These are phyloP conservation scores for Stegodyphus dumicola DNA, from an alignment of 1,140 invertebrate genomes.

Conservation along the genomic window DNA sequence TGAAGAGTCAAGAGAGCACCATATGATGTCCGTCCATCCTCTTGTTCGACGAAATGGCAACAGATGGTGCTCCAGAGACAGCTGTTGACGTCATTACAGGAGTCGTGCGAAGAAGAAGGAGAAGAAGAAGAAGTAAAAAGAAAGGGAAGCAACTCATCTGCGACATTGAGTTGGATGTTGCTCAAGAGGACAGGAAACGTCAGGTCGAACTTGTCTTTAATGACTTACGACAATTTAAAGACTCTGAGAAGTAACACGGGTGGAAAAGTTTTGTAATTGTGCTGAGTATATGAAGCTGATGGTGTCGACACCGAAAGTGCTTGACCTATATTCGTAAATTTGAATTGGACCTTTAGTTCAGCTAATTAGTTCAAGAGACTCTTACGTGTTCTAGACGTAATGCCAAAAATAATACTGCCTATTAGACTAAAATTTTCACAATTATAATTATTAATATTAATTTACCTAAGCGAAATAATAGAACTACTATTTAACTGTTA, in stretches of 20 bases:
- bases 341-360: no score
- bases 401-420: no score
- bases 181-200: slow-evolving; percentile 8
- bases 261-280: not conserved
- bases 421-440: no score
- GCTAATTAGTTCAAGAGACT: no score
- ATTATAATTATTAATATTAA: no score
- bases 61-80: slow-evolving; percentile 23
- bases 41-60: slow-evolving; percentile 41
- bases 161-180: slow-evolving; percentile 5
- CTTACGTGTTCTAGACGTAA: no score
- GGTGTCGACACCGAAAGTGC: no score
- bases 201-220: slow-evolving; percentile 12
- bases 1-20: not conserved
- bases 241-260: not conserved
- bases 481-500: no score
- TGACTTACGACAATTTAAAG: slow-evolving; percentile 29
- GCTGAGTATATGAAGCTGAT: not conserved
- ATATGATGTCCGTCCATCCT: not conserved
- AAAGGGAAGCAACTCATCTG: slow-evolving; percentile 1
- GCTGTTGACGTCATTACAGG: slow-evolving; percentile 42
- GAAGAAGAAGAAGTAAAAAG: not conserved
- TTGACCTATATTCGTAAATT: no score
- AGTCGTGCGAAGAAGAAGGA: slow-evolving; percentile 5
- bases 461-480: no score